phyloP scores from a whole-genome alignment of 1,140 invertebrate species.

The Microplitis demolitor region DNA sequence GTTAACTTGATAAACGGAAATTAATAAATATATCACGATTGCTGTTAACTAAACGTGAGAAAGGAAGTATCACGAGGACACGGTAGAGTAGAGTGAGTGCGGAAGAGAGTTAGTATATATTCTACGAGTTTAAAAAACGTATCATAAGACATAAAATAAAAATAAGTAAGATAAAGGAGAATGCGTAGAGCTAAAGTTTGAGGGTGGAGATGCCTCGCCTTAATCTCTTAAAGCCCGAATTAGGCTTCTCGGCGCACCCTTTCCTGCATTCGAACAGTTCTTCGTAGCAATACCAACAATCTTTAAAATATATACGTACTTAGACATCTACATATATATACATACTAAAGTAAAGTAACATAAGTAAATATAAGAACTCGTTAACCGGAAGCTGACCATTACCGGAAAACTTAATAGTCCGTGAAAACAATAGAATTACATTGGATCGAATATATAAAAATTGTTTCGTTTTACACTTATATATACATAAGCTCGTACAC shows the following conservation, averaged over 20 bases:
- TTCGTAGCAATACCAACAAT: conserved; percentile 14
- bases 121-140: conserved; percentile 7
- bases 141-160: conserved; percentile 21
- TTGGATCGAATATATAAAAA: conserved; percentile 55
- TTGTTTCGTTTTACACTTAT: background rate
- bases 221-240: conserved; percentile 55
- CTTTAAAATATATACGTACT: background rate
- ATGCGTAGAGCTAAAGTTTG: background rate
- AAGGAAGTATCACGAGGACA: background rate
- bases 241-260: conserved; percentile 53
- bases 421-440: conserved; percentile 62
- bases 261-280: conserved; percentile 60
- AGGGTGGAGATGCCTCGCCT: conserved; percentile 47
- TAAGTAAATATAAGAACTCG: background rate
- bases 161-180: background rate
- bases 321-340: too few relatives aligned
- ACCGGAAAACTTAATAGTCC: conserved; percentile 60
- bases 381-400: conserved; percentile 57
- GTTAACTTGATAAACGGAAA: background rate
- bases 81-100: conserved; percentile 2
- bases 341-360: background rate
- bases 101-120: background rate
- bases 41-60: background rate
- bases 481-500: background rate
- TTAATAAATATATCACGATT: background rate